Base-by-base conservation (phyloP, 2,797 vertebrate species). In the Alosa sapidissima region DNA sequence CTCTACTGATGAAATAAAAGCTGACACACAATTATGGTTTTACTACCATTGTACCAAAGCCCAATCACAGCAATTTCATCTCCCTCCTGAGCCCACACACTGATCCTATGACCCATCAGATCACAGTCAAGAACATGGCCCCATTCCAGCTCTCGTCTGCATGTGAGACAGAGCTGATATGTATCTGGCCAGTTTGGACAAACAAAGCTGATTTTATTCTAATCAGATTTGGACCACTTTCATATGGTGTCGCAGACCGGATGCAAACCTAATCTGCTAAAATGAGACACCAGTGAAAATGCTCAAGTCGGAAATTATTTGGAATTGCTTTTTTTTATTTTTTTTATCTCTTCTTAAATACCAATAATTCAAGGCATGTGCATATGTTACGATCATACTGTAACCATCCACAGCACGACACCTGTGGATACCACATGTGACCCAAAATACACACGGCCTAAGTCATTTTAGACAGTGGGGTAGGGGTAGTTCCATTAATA, bases 161-260 rank as follows among this genome's bases (percentile, higher is more conserved):
- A 5, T 47, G 36, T 0, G 72, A 47, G 41, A 78, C 36, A 78
- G 62, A 36, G 9, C 28, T 36, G 33, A 36, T 33, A 16, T 14
- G 36, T 36, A 72, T 72, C 65, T 28, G n/a, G 10, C 62, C 33
- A 36, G 13, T 72, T 16, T 72, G 13, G 33, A 28, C 65, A 36
- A 41, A 72, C 65, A 36, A 72, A 78, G 41, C 72, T 36, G 41
- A 21, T 78, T 47, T 78, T 47, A 78, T 78, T 78, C 36, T 78
- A 78, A 78, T 78, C 72, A 47, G 72, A 78, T 78, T 78, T 78
- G 72, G 72, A 19, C 5, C 65, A 72, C 65, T 78, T 78, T 78
- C 65, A 72, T 5, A 36, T 13, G 65, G 3, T 16, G 21, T 14
- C 65, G 6, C 45, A 9, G 41, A 47, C 36, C 72, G 72, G 72